Evolutionary conservation across 2,113 vertebrate genomes (phyloP).

Genomic region (Labeo catla): DNA sequence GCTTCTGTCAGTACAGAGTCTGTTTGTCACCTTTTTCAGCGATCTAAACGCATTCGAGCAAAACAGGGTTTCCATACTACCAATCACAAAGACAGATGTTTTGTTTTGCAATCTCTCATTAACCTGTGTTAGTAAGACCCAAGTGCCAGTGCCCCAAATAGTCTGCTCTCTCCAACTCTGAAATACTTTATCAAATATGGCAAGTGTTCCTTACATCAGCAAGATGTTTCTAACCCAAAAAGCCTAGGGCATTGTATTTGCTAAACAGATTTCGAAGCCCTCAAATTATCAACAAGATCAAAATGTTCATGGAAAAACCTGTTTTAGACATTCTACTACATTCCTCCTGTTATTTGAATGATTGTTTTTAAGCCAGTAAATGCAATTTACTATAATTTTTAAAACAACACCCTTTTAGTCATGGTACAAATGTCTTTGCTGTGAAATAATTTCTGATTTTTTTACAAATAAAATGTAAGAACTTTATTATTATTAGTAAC

Average conservation of each 20-base stretch:
- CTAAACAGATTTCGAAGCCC: not conserved
- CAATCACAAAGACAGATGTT: slow-evolving; percentile 29
- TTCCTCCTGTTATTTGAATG: not conserved
- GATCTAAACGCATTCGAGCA: not conserved
- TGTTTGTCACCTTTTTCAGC: slow-evolving; percentile 25
- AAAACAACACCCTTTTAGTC: not conserved
- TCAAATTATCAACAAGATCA: not conserved
- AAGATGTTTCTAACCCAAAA: not conserved
- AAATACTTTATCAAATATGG: slow-evolving; percentile 3
- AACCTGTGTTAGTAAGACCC: slow-evolving; percentile 9
- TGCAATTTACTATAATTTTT: not conserved
- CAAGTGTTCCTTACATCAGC: not conserved
- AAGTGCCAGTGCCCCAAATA: not conserved
- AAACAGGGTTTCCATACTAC: slow-evolving; percentile 1
- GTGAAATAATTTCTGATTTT: not conserved
- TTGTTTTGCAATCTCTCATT: not conserved
- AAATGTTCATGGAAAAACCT: not conserved
- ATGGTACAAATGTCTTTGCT: not conserved
- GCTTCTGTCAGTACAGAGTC: slow-evolving; percentile 10
- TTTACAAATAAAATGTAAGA: not conserved
- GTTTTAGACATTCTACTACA: not conserved
- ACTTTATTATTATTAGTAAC: not conserved
- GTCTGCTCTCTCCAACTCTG: not conserved
- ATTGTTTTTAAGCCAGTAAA: not conserved
- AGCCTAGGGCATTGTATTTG: not conserved